Evolutionary conservation across 2,113 vertebrate genomes (phyloP).

Genomic region (Pimephales promelas): DNA sequence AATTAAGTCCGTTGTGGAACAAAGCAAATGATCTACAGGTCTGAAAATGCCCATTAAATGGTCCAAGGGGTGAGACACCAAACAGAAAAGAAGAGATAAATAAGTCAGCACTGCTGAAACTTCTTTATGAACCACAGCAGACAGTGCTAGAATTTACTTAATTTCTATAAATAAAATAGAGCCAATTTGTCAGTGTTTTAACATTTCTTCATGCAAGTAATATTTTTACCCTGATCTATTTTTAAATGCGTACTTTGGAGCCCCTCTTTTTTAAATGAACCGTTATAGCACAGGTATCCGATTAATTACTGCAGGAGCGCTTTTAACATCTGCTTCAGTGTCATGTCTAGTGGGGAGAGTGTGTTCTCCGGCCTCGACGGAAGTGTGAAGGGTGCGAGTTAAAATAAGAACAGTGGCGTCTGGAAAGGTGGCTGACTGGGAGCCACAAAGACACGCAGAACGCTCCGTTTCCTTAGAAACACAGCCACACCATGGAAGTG

Average conservation of each 20-base stretch:
- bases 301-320: slow-evolving; percentile 67
- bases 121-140: neutral
- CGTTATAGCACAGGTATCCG: slow-evolving; percentile 54
- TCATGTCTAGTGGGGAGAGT: slow-evolving; percentile 50
- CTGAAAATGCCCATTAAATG: neutral
- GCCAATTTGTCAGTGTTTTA: neutral
- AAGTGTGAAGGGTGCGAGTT: slow-evolving; percentile 57
- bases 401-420: slow-evolving; percentile 60
- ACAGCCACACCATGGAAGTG: slow-evolving; percentile 46
- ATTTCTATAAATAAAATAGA: slow-evolving; percentile 6
- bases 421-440: slow-evolving; percentile 43
- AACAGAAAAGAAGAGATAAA: neutral
- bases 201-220: neutral
- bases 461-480: slow-evolving; percentile 53
- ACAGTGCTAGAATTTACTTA: neutral
- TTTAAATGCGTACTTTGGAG: neutral
- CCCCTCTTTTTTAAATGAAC: slow-evolving; percentile 16
- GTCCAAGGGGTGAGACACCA: neutral
- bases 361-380: slow-evolving; percentile 29
- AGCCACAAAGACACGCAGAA: slow-evolving; percentile 48
- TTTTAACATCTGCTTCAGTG: slow-evolving; percentile 68
- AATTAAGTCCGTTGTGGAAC: too few species aligned
- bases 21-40: too few species aligned
- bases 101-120: neutral
- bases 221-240: slow-evolving; percentile 19